These are phyloP conservation scores for Galeopsomyia nigrocyanea DNA, from an alignment of 2,888 invertebrate genomes.

Conservation along the genomic window DNA sequence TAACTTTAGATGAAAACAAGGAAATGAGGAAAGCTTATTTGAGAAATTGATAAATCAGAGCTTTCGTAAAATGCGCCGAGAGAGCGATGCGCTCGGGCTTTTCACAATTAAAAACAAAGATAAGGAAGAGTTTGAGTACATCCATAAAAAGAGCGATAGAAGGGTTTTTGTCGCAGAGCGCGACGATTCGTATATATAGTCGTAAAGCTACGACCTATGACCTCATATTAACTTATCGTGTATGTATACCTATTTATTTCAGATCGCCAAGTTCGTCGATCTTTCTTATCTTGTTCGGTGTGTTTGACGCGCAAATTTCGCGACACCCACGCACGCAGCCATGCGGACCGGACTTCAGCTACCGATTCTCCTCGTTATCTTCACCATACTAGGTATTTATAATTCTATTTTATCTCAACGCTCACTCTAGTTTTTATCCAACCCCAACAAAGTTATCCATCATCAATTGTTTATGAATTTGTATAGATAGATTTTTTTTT, in stretches of 20 bases:
- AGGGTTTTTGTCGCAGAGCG: not conserved
- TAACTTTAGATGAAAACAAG: too few species aligned
- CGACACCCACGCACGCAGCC: slow-evolving; percentile 8
- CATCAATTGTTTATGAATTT: too few species aligned
- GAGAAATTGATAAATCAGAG: too few species aligned
- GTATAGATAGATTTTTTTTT: too few species aligned
- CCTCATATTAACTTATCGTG: slow-evolving; percentile 32
- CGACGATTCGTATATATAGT: not conserved
- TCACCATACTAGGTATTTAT: slow-evolving; percentile 53
- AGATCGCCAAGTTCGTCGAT: slow-evolving; percentile 47
- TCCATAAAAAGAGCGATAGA: slow-evolving; percentile 5
- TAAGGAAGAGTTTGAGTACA: too few species aligned
- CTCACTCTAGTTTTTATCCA: too few species aligned
- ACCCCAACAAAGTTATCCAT: too few species aligned
- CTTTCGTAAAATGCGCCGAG: too few species aligned
- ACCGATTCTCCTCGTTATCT: slow-evolving; percentile 49
- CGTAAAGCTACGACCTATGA: slow-evolving; percentile 35
- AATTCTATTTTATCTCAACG: too few species aligned
- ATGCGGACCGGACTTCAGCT: slow-evolving; percentile 32
- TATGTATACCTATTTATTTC: slow-evolving; percentile 41
- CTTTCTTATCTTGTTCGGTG: slow-evolving; percentile 30
- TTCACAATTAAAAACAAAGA: too few species aligned
- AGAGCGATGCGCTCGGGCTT: too few species aligned
- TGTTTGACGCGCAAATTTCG: slow-evolving; percentile 32
- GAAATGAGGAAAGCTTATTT: too few species aligned